These are phyloP conservation scores for Phania funesta DNA, from an alignment of 2,888 invertebrate species.

Conservation along the genomic window DNA sequence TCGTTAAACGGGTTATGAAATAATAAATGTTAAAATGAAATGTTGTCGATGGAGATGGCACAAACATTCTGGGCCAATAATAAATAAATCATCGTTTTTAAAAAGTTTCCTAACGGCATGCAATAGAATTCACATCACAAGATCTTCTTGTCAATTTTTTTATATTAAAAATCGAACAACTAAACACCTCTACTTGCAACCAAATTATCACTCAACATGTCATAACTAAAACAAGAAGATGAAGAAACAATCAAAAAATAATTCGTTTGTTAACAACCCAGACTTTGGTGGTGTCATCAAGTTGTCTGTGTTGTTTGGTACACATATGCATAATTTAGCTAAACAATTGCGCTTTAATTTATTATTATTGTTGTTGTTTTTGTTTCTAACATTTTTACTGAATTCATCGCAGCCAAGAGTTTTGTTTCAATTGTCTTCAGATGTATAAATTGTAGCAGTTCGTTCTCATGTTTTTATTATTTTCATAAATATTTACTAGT, in stretches of 20 bases:
- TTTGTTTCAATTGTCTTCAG: conserved; percentile 23
- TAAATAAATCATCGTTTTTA: too few relatives aligned
- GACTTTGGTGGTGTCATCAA: conserved; percentile 57
- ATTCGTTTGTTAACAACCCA: conserved; percentile 42
- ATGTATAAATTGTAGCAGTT: conserved; percentile 12
- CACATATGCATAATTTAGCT: background rate
- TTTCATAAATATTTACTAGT: conserved; percentile 50
- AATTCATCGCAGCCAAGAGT: background rate
- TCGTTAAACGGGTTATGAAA: too few relatives aligned
- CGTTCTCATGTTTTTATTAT: conserved; percentile 56
- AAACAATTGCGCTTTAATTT: conserved; percentile 34
- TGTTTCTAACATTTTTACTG: background rate
- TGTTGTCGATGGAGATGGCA: too few relatives aligned
- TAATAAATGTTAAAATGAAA: too few relatives aligned
- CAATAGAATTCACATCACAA: too few relatives aligned
- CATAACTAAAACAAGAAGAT: too few relatives aligned
- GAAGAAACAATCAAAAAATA: background rate
- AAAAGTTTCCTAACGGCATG: too few relatives aligned
- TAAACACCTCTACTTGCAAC: background rate
- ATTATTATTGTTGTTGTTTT: background rate
- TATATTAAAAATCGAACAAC: background rate
- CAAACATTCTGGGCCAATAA: too few relatives aligned
- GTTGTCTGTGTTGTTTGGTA: background rate
- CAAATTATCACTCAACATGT: conserved; percentile 27
- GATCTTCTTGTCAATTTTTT: too few relatives aligned